Base-by-base conservation (phyloP, 1,140 invertebrate genomes). In the Eupeodes corollae region DNA sequence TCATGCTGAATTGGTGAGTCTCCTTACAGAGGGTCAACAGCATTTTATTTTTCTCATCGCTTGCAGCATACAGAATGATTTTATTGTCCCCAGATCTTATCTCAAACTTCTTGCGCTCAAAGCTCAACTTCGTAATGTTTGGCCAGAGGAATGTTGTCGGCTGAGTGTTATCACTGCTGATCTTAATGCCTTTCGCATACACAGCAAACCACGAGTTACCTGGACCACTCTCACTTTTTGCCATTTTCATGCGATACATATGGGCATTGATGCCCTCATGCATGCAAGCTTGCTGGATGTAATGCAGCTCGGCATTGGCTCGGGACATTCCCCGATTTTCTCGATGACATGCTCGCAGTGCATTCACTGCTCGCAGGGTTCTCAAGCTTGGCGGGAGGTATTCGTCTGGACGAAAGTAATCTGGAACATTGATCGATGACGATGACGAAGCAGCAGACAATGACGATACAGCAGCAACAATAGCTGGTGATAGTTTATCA, bases 71-170 rank as follows among this genome's bases (percentile, higher is more conserved):
- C 46, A 94, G 80, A 1, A 88, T 87, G 51, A 93, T 81, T 63
- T 92, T 91, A 52, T 84, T 83, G 57, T 88, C 88, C 26, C 84
- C 80, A 3, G 87, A 88, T 39, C 88, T 79, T 54, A 97, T 92
- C 74, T 96, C 91, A 72, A 96, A 96, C 69, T 95, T 96, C 71
- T 94, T 94, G 61, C 91, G 83, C 80, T 95, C 91, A 70, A 94
- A 95, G 64, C 87, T 89, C 9, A 96, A 73, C 72, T 93, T 94
- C 41, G 84, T 88, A 48, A 96, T 95, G 57, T 88, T 88, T 58
- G 87, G 86, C 91, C 92, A 95, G 30, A 89, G 78, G 64, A 94
- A 94, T 46, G 81, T 82, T 32, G 79, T 77, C 2, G 78, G 71
- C 16, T 75, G 75, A 49, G 80, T 77, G 57, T 80, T 76, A 51